Evolutionary conservation across 2,888 invertebrate genomes (phyloP).

Genomic region (Agrotis segetum): DNA sequence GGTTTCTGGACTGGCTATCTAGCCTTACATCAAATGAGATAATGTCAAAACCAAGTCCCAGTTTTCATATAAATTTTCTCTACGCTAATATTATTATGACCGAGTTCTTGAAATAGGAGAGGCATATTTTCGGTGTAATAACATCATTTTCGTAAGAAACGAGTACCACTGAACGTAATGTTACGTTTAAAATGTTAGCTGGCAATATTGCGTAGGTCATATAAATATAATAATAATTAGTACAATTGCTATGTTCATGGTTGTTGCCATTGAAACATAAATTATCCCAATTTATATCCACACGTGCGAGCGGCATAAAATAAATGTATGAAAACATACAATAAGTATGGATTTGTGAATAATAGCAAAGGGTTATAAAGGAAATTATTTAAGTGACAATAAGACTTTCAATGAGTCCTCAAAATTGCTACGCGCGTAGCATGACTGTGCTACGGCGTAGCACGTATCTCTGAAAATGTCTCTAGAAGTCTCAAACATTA

Average conservation of each 20-base stretch:
- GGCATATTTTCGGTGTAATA: slow-evolving; percentile 44
- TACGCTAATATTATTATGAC: slow-evolving; percentile 42
- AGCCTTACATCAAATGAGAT: slow-evolving; percentile 34
- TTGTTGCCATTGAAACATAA: slow-evolving; percentile 20
- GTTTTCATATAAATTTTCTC: slow-evolving; percentile 29
- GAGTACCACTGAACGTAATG: not conserved
- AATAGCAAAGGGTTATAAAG: not conserved
- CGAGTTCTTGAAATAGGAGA: slow-evolving; percentile 52
- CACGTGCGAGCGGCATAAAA: not conserved
- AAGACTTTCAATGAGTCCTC: not conserved
- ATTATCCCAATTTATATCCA: not conserved
- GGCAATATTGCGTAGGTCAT: slow-evolving; percentile 1
- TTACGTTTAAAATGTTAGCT: slow-evolving; percentile 28
- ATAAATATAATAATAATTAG: slow-evolving; percentile 13
- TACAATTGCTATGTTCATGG: slow-evolving; percentile 1
- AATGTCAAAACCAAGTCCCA: slow-evolving; percentile 40
- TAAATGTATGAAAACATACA: not conserved
- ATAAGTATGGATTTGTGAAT: not conserved
- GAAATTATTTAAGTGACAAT: not conserved
- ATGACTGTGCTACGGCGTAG: slow-evolving; percentile 18
- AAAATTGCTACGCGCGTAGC: slow-evolving; percentile 50
- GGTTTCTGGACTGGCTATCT: slow-evolving; percentile 26
- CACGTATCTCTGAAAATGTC: not conserved
- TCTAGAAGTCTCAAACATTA: slow-evolving; percentile 12
- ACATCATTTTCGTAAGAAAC: slow-evolving; percentile 39